Evolutionary conservation across 2,113 vertebrate genomes (phyloP).

Genomic region (Tapirus terrestris): DNA sequence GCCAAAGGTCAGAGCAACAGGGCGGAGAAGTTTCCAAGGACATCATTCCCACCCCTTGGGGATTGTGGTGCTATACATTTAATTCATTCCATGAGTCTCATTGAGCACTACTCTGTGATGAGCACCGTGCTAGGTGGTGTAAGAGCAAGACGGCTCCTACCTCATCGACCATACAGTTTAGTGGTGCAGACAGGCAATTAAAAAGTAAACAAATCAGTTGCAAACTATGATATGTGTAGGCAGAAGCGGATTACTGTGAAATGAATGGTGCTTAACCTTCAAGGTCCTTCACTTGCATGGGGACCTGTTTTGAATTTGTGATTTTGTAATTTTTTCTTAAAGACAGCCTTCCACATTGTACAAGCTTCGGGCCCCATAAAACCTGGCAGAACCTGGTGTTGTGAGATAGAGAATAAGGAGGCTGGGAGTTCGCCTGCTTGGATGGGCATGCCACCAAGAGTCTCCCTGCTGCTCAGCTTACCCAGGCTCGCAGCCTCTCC

Average conservation of each 20-base stretch:
- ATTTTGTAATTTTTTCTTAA: neutral
- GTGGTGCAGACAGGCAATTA: neutral
- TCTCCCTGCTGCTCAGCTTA: no score
- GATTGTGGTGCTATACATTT: neutral
- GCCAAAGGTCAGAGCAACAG: neutral
- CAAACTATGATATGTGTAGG: neutral
- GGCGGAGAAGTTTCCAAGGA: neutral
- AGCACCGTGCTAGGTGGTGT: neutral
- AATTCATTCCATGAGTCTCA: neutral
- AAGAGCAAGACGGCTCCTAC: neutral
- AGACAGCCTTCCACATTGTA: neutral
- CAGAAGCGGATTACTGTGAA: neutral
- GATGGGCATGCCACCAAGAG: neutral
- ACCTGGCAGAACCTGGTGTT: neutral
- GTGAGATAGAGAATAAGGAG: neutral
- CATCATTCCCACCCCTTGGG: neutral
- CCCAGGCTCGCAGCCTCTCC: neutral
- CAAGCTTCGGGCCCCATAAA: neutral
- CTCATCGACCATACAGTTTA: neutral
- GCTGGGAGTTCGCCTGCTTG: neutral
- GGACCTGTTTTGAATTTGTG: neutral
- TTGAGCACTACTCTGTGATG: neutral
- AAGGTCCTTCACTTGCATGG: neutral
- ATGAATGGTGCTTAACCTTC: neutral
- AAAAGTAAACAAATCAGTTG: neutral